Percentiles rank a stretch among this genome's conserved stretches.
These are phyloP conservation scores for Aegithalos caudatus DNA, from an alignment of 2,113 vertebrate genomes.

Conservation along the genomic window DNA sequence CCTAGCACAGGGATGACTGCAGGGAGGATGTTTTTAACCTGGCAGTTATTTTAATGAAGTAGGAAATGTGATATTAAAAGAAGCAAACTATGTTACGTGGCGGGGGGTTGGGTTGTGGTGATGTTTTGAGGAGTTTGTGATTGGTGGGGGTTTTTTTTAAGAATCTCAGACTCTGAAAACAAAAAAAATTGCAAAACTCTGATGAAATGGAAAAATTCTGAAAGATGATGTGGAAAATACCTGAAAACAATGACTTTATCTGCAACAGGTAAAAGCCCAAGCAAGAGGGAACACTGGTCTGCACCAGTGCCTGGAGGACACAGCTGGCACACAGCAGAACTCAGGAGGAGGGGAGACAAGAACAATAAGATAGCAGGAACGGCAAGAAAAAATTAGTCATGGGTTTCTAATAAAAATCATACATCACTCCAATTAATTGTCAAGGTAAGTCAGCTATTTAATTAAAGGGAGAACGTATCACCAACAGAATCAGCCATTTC, in stretches of 20 bases:
- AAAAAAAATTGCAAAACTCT: background rate
- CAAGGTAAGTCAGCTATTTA: conserved; percentile 26
- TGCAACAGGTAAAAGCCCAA: conserved; percentile 10
- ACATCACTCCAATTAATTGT: conserved; percentile 30
- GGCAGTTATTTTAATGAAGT: background rate
- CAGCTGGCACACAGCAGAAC: background rate
- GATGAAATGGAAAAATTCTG: conserved; percentile 36
- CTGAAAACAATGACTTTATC: conserved; percentile 16
- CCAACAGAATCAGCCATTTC: background rate
- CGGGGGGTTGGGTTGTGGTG: background rate
- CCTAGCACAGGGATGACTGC: background rate
- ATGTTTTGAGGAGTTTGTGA: background rate
- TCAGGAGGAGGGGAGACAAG: background rate
- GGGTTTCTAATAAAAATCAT: conserved; percentile 45
- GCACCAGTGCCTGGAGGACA: conserved; percentile 50
- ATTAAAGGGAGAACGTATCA: conserved; percentile 23
- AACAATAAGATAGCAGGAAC: conserved; percentile 36
- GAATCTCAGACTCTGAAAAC: background rate
- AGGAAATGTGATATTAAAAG: background rate
- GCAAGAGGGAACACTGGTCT: conserved; percentile 25
- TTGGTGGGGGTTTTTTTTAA: background rate
- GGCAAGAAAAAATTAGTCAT: conserved; percentile 57
- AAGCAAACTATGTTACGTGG: background rate
- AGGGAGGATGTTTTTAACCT: background rate
- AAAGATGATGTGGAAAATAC: background rate